These are phyloP conservation scores for Lutjanus argentimaculatus DNA, from an alignment of 2,797 vertebrate genomes.

Conservation along the genomic window DNA sequence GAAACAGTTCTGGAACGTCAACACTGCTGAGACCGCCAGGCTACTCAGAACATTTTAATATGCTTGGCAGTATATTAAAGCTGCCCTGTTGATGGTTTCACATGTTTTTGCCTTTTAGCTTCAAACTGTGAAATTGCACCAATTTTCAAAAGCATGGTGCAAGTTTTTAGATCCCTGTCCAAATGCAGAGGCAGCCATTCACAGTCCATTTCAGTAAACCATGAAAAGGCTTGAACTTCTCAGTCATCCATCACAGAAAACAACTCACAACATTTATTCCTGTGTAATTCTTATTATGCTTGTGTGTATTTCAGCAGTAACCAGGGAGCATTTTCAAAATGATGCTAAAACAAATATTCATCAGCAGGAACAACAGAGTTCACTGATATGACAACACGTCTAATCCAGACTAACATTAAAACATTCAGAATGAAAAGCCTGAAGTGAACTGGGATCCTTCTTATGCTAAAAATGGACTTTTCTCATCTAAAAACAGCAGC, in stretches of 20 bases:
- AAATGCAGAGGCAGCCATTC: background rate
- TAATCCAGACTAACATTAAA: background rate
- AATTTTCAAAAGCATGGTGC: background rate
- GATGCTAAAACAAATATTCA: background rate
- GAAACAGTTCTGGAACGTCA: background rate
- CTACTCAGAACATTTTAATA: background rate
- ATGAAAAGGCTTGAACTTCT: background rate
- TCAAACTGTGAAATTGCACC: background rate
- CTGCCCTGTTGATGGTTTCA: background rate
- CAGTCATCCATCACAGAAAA: constrained; percentile 3
- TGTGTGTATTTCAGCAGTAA: background rate
- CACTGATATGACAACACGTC: background rate
- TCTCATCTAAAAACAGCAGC: background rate
- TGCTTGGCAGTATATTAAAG: background rate
- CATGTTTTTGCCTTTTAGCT: background rate
- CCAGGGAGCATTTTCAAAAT: background rate
- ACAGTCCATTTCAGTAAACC: background rate
- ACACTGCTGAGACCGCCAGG: background rate
- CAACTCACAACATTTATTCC: background rate
- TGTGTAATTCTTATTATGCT: background rate
- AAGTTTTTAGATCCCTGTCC: background rate
- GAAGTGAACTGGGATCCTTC: background rate
- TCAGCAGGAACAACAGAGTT: background rate
- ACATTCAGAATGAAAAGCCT: background rate
- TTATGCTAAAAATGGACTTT: too few relatives aligned